Evolutionary conservation across 2,888 invertebrate genomes (phyloP).

Genomic region (Drosophila aldrichi): DNA sequence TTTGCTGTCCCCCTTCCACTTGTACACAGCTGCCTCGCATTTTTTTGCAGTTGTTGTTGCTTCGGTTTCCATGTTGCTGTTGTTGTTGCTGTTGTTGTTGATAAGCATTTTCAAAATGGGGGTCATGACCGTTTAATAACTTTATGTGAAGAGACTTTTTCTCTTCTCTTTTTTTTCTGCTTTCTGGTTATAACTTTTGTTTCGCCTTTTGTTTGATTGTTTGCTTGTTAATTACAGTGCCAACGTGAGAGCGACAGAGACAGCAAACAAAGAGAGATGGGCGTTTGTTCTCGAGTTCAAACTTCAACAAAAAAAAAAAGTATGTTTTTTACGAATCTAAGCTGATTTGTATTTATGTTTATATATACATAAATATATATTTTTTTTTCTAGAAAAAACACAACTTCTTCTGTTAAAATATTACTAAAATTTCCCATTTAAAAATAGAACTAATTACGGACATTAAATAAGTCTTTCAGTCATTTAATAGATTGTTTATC

Average conservation of each 20-base stretch:
- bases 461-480: too few relatives aligned
- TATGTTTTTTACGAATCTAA: slow-evolving; percentile 1
- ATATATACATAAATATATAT: not conserved
- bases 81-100: too few relatives aligned
- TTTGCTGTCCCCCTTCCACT: slow-evolving; percentile 19
- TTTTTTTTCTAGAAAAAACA: too few relatives aligned
- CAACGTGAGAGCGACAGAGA: slow-evolving; percentile 15
- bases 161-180: slow-evolving; percentile 19
- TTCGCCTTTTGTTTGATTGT: slow-evolving; percentile 47
- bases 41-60: slow-evolving; percentile 33
- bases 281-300: slow-evolving; percentile 19
- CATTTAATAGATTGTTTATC: slow-evolving; percentile 3
- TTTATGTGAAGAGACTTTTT: slow-evolving; percentile 63
- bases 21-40: slow-evolving; percentile 8
- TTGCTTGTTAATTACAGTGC: slow-evolving; percentile 57
- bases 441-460: not conserved
- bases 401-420: too few relatives aligned
- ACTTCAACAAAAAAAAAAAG: slow-evolving; percentile 11
- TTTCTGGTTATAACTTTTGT: slow-evolving; percentile 30
- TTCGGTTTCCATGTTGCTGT: slow-evolving; percentile 52
- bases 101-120: slow-evolving; percentile 80
- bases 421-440: not conserved
- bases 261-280: not conserved
- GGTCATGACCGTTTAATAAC: slow-evolving; percentile 83
- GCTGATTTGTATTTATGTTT: not conserved